Conservation (phyloP, 2,888 invertebrate species). For the Tenthredo livida region DNA sequence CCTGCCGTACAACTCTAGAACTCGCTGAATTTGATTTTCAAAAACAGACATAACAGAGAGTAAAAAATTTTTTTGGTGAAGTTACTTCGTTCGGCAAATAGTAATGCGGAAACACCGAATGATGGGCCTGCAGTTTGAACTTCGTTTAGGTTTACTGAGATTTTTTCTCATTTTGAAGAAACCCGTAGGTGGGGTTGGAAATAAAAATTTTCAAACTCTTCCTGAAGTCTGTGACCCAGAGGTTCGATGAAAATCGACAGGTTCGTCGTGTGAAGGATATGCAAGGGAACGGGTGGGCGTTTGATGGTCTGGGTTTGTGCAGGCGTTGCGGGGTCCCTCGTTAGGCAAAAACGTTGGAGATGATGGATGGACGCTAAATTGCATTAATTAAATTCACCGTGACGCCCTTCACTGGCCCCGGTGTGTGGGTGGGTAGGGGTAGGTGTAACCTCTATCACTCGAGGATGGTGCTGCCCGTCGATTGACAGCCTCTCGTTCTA, state of each 20-base stretch:
- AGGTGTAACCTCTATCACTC: not conserved
- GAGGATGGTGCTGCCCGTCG: constrained; percentile 17
- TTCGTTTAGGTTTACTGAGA: no score
- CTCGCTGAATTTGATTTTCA: not conserved
- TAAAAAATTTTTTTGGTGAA: not conserved
- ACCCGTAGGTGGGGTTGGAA: not conserved
- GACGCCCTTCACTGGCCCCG: constrained; percentile 66
- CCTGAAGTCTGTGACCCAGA: not conserved
- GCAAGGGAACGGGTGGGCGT: not conserved
- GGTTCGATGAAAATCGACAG: constrained; percentile 16
- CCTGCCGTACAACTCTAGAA: not conserved
- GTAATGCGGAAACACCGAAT: no score
- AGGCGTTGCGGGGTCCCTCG: constrained; percentile 65
- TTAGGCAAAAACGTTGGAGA: constrained; percentile 76
- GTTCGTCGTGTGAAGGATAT: not conserved
- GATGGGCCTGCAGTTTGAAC: no score
- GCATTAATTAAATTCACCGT: constrained; percentile 77
- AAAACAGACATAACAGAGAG: not conserved
- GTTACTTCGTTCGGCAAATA: no score
- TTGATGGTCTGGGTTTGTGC: constrained; percentile 26
- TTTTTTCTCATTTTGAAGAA: not conserved
- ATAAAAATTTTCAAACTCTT: not conserved
- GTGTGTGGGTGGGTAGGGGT: not conserved
- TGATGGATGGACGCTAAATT: constrained; percentile 78
- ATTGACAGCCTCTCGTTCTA: not conserved